Evolutionary conservation across 2,113 vertebrate genomes (phyloP).

Genomic region (Pithys albifrons): DNA sequence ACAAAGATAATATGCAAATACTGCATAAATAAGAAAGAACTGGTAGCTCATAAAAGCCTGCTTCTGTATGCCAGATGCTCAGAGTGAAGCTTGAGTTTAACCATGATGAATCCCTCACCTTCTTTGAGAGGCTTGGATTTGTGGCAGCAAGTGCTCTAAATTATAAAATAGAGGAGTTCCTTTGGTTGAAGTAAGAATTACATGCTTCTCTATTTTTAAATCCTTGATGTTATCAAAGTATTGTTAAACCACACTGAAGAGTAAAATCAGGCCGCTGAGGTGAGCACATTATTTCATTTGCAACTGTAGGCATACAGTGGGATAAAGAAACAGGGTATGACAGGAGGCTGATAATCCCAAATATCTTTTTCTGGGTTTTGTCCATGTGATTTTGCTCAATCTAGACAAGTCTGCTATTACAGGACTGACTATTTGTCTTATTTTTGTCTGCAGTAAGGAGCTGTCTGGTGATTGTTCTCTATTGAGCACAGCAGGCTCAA

Average conservation of each 20-base stretch:
- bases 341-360: not conserved
- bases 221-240: not conserved
- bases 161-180: not conserved
- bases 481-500: not conserved
- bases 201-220: not conserved
- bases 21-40: not conserved
- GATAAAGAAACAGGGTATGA: not conserved
- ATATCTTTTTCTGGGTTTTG: not conserved
- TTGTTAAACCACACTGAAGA: not conserved
- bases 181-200: accelerated
- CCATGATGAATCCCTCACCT: not conserved
- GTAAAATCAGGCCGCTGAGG: not conserved
- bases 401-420: not conserved
- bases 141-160: not conserved
- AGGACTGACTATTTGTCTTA: not conserved
- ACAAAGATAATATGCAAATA: not conserved
- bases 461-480: not conserved
- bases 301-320: not conserved
- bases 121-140: not conserved
- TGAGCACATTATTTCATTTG: not conserved
- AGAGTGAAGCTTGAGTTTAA: not conserved
- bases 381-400: not conserved
- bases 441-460: not conserved
- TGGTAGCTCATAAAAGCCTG: not conserved
- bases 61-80: accelerated